Percentiles rank a stretch among this genome's conserved stretches.
phyloP scores from a whole-genome alignment of 2,888 invertebrate genomes.

The Drosophila leonis region DNA sequence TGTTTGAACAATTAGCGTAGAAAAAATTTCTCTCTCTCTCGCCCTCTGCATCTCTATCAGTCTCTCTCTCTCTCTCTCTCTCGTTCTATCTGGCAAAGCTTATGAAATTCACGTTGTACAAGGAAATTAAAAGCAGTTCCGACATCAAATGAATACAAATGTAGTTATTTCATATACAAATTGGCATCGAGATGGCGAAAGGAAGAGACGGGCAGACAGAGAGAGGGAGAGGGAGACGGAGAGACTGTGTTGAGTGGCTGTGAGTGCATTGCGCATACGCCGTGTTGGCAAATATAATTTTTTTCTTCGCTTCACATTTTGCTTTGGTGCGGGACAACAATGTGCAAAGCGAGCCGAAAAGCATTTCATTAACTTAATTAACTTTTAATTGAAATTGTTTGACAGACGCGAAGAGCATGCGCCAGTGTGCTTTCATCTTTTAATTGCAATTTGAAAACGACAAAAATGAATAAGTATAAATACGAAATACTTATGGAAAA shows the following conservation, averaged over 20 bases:
- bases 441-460: slow-evolving; percentile 57
- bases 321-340: slow-evolving; percentile 29
- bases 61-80: background rate
- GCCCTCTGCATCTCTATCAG: background rate
- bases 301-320: slow-evolving; percentile 5
- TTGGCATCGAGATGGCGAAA: background rate
- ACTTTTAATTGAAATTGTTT: slow-evolving; percentile 77
- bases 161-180: slow-evolving; percentile 29
- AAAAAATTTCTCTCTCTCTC: background rate
- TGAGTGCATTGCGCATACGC: slow-evolving; percentile 54
- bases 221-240: background rate
- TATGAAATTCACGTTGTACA: slow-evolving; percentile 15
- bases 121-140: slow-evolving; percentile 4
- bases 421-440: slow-evolving; percentile 55
- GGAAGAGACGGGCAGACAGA: no score
- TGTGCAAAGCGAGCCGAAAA: slow-evolving; percentile 47
- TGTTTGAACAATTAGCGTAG: slow-evolving; percentile 4
- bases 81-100: background rate
- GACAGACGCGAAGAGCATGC: slow-evolving; percentile 48
- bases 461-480: slow-evolving; percentile 14
- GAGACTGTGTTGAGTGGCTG: background rate
- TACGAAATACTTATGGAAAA: slow-evolving; percentile 3
- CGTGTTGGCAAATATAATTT: slow-evolving; percentile 18
- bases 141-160: slow-evolving; percentile 35
- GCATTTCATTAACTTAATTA: slow-evolving; percentile 78